Conservation (phyloP, 2,888 invertebrate genomes). For the Drosophila pseudotalamancana region DNA sequence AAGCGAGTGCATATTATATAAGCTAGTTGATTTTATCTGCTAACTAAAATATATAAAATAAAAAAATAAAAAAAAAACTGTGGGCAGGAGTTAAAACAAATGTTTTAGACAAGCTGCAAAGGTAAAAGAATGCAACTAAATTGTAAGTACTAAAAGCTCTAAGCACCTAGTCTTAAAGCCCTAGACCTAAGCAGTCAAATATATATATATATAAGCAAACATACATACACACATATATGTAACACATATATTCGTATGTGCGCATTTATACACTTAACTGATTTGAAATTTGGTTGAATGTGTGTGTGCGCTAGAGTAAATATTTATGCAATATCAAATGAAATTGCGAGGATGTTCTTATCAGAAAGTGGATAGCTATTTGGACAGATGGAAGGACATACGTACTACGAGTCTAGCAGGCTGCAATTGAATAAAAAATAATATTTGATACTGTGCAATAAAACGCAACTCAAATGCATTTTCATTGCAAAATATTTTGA, state of each 20-base stretch:
- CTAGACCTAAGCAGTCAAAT: constrained; percentile 25
- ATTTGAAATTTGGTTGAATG: constrained; percentile 21
- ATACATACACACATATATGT: not conserved
- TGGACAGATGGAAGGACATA: not conserved
- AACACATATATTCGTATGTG: constrained; percentile 1
- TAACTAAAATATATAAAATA: constrained; percentile 34
- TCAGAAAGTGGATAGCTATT: not conserved
- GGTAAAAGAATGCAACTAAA: constrained; percentile 30
- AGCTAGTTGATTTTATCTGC: constrained; percentile 76
- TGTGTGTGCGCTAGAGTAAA: constrained; percentile 49
- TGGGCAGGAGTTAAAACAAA: not conserved
- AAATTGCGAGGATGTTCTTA: constrained; percentile 53
- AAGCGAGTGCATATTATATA: constrained; percentile 68
- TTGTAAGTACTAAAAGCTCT: constrained; percentile 71
- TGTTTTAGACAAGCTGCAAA: not conserved
- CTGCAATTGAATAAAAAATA: constrained; percentile 19
- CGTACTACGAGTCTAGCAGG: not conserved
- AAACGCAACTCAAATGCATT: constrained; percentile 42
- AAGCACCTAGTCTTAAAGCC: constrained; percentile 65
- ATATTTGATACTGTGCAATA: constrained; percentile 34
- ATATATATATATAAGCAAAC: not conserved
- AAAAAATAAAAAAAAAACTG: constrained; percentile 1
- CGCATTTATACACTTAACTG: constrained; percentile 20
- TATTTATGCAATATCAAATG: constrained; percentile 62
- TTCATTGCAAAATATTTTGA: constrained; percentile 24